Evolutionary conservation across 1,140 invertebrate species (phyloP), one percentile per base, ranked within the genome.

Genomic region (Micrasema longulum): DNA sequence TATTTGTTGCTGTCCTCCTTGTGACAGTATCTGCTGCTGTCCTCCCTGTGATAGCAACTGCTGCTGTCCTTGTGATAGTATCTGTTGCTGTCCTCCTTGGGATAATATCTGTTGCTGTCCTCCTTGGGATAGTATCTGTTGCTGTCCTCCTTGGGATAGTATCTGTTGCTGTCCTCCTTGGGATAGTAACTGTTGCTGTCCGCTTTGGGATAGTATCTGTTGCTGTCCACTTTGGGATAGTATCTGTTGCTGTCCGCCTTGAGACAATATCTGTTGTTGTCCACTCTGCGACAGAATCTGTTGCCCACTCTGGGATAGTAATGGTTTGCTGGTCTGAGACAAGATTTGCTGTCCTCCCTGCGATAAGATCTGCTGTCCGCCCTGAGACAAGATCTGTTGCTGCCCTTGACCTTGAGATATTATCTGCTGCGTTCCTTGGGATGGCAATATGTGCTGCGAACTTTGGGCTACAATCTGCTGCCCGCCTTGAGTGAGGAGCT

Each of bases 321-420:
- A 79, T 70, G 83, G 82, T 63, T 83, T 83, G 55, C 82, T 80
- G 0, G 80, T 77, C 0, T 82, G 80, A 69, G 83, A 79, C 0
- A 83, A 79, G 35, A 84, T 83, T 9, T 84, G 82, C 35, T 84
- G 83, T 0, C 83, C 82, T 16, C 62, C 68, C 63, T 84, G 83
- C 2, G 81, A 80, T 9, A 84, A 80, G 16, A 85, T 81, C 79
- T 85, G 84, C 60, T 84, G 84, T 1, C 81, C 81, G 10, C 81
- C 82, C 2, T 78, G 77, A 0, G 81, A 79, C 38, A 83, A 69
- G 9, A 83, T 80, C 69, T 83, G 82, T 57, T 83, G 83, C 7
- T 31, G 26, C 5, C 78, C 78, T 35, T 80, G 82, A 81, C 65
- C 82, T 0, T 82, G 82, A 82, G 9, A 74, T 80, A 83, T 81